Base-by-base conservation (phyloP, 2,888 invertebrate species). In the Congeria kusceri region DNA sequence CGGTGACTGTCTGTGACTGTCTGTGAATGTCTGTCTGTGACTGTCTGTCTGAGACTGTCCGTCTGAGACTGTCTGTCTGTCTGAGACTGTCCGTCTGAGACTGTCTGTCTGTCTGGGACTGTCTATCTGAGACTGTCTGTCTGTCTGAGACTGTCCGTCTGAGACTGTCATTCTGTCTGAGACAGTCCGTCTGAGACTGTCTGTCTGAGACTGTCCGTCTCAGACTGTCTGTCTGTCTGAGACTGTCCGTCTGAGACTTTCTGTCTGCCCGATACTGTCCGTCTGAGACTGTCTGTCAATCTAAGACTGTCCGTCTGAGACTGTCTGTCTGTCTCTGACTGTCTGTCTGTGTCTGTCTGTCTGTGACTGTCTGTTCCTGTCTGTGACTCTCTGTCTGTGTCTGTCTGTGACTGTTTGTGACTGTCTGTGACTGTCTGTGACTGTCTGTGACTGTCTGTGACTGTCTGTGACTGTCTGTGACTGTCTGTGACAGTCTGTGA, bases 381-480 rank as follows among this genome's bases (percentile, higher is more conserved):
- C n/a, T n/a, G n/a, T n/a, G n/a, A n/a, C n/a, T n/a, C n/a, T 59
- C 13, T 59, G n/a, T n/a, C n/a, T n/a, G n/a, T n/a, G n/a, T n/a
- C 15, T 11, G 46, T 46, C 46, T 46, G 46, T 46, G 13, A 13
- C 13, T 46, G 13, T 46, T 11, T 46, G n/a, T n/a, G n/a, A n/a
- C n/a, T n/a, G n/a, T n/a, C 59, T 59, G 28, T 59, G 28, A 27
- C 13, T 59, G 28, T 59, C 13, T 59, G 28, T 59, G 28, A 27
- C 59, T 59, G 28, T 59, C 59, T 59, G 28, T 59, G 28, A 27
- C 13, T 59, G 28, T 59, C 59, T 59, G 28, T 63, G 44, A 44
- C 63, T 63, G 44, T 63, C 63, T 63, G 44, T 63, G 23, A 44
- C 32, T 63, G 23, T 63, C 63, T 63, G 23, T 63, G 15, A 44